Base-by-base conservation (phyloP, 2,797 vertebrate genomes). In the Novumbra hubbsi region DNA sequence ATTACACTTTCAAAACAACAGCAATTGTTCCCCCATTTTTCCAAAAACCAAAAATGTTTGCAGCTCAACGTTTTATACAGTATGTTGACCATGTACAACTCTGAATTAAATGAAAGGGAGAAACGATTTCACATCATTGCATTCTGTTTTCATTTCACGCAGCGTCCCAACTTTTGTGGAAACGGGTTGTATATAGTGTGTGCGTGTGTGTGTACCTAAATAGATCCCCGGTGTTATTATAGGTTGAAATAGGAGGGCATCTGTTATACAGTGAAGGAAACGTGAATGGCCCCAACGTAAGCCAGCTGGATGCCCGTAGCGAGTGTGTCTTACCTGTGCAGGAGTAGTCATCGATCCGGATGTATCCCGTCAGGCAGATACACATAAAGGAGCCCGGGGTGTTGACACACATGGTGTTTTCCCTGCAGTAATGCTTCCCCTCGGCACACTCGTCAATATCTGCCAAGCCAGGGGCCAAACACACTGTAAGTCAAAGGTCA, bases 321-420 rank as follows among this genome's bases (percentile, higher is more conserved):
- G 62, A 17, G 63, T 34, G 63, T 19, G 63, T 38, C 86, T 89
- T 91, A 96, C 95, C 95, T 87, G 95, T 96, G 76, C 95, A 96
- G 0, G 95, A 96, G 65, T 95, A 96, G 76, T 96, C 95, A 75
- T 96, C 95, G 19, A 96, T 96, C 70, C 94, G 92, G 82, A 96
- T 93, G 73, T 94, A 96, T 4, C 95, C 95, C 0, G 92, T 92
- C 85, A 90, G 92, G 85, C 95, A 96, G 83, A 95, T 92, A 80
- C 95, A 96, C 93, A 95, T 94, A 68, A 96, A 96, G 67, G 95
- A 95, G 21, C 95, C 95, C 0, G 94, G 92, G n/a, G 94, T 95
- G 67, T 96, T 95, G 32, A 94, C 89, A 5, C 94, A 95, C 85
- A 93, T 80, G 0, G 94, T 94, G 45, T 96, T 96, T 86, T 96